Conservation (phyloP, 2,888 invertebrate genomes). For the Proisotoma minuta region DNA sequence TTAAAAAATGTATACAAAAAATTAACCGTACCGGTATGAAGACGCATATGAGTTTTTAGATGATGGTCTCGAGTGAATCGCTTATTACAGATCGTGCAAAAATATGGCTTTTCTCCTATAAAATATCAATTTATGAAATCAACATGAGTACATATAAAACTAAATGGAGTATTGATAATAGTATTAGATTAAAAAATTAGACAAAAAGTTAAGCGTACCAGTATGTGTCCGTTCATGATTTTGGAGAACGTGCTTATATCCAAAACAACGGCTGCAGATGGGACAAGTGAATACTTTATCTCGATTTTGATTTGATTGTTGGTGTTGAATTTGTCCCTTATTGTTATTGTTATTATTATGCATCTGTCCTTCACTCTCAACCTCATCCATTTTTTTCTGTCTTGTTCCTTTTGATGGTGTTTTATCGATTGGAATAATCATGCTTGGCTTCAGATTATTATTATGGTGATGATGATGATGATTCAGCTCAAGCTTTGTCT, state of each 20-base stretch:
- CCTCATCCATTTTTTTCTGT: constrained; percentile 13
- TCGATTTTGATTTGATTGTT: constrained; percentile 37
- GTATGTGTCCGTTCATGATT: constrained; percentile 93
- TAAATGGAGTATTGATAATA: no score
- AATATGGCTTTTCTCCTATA: constrained; percentile 90
- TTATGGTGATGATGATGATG: no score
- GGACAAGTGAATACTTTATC: constrained; percentile 68
- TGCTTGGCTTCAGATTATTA: constrained; percentile 18
- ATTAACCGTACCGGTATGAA: no score
- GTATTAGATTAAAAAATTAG: no score
- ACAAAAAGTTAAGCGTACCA: no score
- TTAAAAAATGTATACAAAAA: no score
- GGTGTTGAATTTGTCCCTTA: constrained; percentile 22
- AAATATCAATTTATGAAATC: no score
- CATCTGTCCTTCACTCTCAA: background rate
- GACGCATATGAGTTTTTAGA: constrained; percentile 83
- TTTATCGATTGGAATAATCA: constrained; percentile 31
- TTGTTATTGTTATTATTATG: constrained; percentile 25
- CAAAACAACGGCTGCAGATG: constrained; percentile 80
- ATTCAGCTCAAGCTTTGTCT: no score
- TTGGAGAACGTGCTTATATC: constrained; percentile 89
- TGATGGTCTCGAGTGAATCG: constrained; percentile 90
- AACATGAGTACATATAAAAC: no score
- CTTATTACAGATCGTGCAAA: constrained; percentile 86
- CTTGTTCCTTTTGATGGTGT: constrained; percentile 20